Base-by-base conservation (phyloP, 1,140 invertebrate species). In the Palaemon carinicauda region DNA sequence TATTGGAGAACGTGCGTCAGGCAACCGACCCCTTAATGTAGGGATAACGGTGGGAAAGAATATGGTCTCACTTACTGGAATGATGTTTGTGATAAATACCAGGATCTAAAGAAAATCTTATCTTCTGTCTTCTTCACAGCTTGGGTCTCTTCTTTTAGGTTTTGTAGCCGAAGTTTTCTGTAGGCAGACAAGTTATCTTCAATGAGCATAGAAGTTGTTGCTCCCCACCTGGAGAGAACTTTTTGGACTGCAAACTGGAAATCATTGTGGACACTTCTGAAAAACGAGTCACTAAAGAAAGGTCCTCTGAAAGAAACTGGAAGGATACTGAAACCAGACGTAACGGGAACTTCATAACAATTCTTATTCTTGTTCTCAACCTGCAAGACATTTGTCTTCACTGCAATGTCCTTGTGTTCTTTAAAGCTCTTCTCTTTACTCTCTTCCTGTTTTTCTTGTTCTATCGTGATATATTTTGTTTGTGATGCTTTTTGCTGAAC, bases 281-380 rank as follows among this genome's bases (percentile, higher is more conserved):
- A 86, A 65, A 73, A 86, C 21, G 65, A 56, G 29, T 86, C 84
- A 29, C 56, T 86, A 29, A 86, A 86, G 77, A 86, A 86, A 21
- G 53, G 77, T 21, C 84, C 84, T 86, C 77, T 73, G 1, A 19
- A 73, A 17, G 65, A 73, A 69, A 86, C 80, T 7, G 84, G 84
- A 3, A 84, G 21, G 5, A 74, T 29, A 21, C 52, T 56, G 29
- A 24, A 17, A 14, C 69, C 50, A 27, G 29, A 29, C 19, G 1
- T 50, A 19, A 19, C 27, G 51, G n/a, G 56, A n/a, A 51, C 29
- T 21, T 65, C 24, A 12, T 81, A 33, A 7, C 71, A 33, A 29
- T 21, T 33, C 24, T 9, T 21, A 29, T 73, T 73, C 7, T 41
- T 41, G 41, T 7, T 41, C 41, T 41, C 41, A 12, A 41, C 41